Conservation (phyloP, 53 echinoderm and acorn worm genomes). For the Antedon mediterranea region DNA sequence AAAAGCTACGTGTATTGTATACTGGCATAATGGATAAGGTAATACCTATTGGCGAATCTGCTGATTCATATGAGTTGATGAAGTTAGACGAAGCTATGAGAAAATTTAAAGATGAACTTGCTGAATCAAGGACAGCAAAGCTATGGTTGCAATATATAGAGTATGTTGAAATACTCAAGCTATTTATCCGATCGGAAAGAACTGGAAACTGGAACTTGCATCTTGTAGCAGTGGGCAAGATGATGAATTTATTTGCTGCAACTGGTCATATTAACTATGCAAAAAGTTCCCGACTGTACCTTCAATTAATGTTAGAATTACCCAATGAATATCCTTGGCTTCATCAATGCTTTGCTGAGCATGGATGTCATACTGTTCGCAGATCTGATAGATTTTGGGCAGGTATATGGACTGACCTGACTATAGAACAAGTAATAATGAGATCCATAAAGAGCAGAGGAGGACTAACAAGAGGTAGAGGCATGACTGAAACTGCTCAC, state of each 20-base stretch:
- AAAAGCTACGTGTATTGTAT: constrained; percentile 9
- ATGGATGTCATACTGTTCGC: constrained; percentile 11
- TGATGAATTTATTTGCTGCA: constrained; percentile 27
- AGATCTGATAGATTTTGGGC: constrained; percentile 20
- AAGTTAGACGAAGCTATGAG: neutral
- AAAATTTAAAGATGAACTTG: neutral
- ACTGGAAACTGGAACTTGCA: constrained; percentile 17
- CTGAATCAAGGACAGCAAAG: constrained; percentile 5
- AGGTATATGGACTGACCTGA: constrained; percentile 21
- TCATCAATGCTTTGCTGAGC: constrained; percentile 8
- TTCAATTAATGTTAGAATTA: constrained; percentile 11
- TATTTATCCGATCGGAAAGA: constrained; percentile 16
- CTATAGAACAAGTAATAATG: constrained; percentile 20
- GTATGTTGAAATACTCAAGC: constrained; percentile 7
- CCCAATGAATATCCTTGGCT: constrained; percentile 10
- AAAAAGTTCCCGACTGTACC: constrained; percentile 4
- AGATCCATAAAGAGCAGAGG: constrained; percentile 18
- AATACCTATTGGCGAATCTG: neutral
- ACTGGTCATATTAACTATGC: constrained; percentile 23
- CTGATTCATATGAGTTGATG: constrained; percentile 6
- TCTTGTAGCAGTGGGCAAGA: constrained; percentile 4
- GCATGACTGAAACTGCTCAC: constrained; percentile 12
- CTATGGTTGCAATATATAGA: constrained; percentile 24
- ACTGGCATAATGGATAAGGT: neutral
- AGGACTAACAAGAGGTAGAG: constrained; percentile 15